Percentiles rank a stretch among this genome's conserved stretches.
Conservation (phyloP, 2,113 vertebrate genomes). For the Sylvia atricapilla region DNA sequence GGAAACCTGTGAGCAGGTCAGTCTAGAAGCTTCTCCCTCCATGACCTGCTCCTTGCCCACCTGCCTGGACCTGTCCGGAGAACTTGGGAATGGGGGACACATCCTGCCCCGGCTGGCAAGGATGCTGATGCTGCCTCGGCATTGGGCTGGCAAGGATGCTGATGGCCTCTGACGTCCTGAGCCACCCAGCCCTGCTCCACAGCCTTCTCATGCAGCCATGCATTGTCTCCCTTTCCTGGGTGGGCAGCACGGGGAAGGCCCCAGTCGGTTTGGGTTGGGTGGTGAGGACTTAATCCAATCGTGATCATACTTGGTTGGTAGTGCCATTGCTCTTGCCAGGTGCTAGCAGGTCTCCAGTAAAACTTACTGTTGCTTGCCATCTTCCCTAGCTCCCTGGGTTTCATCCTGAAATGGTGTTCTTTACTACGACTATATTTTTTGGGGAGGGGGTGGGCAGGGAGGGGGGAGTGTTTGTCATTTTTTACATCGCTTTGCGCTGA, state of each 20-base stretch:
- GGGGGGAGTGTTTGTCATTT: not conserved
- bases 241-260: not conserved
- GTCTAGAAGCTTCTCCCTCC: constrained; percentile 49
- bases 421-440: not conserved
- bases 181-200: not conserved
- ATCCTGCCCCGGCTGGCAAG: not conserved
- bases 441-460: not conserved
- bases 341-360: not conserved
- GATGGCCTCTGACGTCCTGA: not conserved
- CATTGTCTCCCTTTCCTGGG: not conserved
- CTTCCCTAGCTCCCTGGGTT: not conserved
- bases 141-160: not conserved
- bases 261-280: not conserved
- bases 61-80: not conserved
- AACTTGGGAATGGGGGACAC: not conserved
- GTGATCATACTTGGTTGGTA: not conserved
- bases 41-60: not conserved
- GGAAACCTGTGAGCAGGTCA: constrained; percentile 5
- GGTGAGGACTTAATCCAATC: not conserved
- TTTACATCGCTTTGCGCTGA: not conserved
- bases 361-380: not conserved
- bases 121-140: not conserved
- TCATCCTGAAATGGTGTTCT: not conserved
- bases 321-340: not conserved
- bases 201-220: not conserved